Conservation (phyloP, 2,888 invertebrate genomes). For the Boloria selene region DNA sequence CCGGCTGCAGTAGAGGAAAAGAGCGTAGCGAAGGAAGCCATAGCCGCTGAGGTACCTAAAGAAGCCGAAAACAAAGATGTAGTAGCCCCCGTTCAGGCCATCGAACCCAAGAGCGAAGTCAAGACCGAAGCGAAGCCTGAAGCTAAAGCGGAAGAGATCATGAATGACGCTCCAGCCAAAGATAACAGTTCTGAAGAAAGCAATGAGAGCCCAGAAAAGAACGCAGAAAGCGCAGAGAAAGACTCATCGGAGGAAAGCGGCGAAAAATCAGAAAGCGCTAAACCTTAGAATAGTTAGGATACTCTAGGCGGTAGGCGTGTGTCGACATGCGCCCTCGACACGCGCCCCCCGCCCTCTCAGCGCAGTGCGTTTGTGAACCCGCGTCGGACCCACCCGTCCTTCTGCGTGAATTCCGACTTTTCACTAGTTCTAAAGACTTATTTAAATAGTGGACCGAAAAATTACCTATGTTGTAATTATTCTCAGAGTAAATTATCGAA, state of each 20-base stretch:
- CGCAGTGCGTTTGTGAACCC: constrained; percentile 49
- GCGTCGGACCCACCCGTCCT: constrained; percentile 48
- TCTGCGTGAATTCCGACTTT: constrained; percentile 59
- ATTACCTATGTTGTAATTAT: constrained; percentile 78
- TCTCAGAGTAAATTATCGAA: constrained; percentile 79
- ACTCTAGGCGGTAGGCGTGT: constrained; percentile 71
- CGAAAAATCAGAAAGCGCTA: constrained; percentile 51
- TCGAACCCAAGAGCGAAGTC: constrained; percentile 40
- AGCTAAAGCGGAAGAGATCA: constrained; percentile 43
- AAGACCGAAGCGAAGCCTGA: constrained; percentile 43
- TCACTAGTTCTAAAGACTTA: constrained; percentile 77
- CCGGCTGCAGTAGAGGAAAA: constrained; percentile 32
- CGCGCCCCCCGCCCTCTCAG: constrained; percentile 68
- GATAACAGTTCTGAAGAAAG: constrained; percentile 38
- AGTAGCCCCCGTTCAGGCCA: not conserved
- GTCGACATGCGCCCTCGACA: constrained; percentile 77
- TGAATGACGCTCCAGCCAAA: constrained; percentile 50
- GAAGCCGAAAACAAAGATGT: constrained; percentile 38
- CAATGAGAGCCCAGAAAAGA: constrained; percentile 57
- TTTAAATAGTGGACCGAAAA: constrained; percentile 73
- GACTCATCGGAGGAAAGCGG: constrained; percentile 61
- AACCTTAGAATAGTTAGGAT: constrained; percentile 61
- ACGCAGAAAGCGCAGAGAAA: constrained; percentile 53
- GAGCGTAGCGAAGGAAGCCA: constrained; percentile 35
- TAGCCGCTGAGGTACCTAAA: constrained; percentile 40